A percentile compares a stretch with the other conserved stretches of the same genome.
phyloP scores from a whole-genome alignment of 1,140 invertebrate genomes.

The Prorops nasuta region DNA sequence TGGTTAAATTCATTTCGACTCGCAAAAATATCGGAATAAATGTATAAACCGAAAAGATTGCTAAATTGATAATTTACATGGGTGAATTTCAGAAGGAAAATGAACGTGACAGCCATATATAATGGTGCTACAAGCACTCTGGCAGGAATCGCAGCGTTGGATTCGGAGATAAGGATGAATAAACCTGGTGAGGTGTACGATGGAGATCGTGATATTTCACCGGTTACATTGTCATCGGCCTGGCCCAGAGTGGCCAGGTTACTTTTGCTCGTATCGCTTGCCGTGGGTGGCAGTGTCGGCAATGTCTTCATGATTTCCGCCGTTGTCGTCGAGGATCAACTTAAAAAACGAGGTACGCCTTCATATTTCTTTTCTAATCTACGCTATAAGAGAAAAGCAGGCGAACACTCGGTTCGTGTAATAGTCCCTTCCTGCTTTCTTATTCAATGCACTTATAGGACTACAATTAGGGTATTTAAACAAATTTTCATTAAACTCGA shows the following conservation, averaged over 20 bases:
- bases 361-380: background rate
- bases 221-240: constrained; percentile 64
- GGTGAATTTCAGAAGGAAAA: constrained; percentile 32
- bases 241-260: constrained; percentile 71
- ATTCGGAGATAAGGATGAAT: constrained; percentile 31
- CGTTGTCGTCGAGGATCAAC: constrained; percentile 71
- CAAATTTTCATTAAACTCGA: too few species aligned
- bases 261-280: constrained; percentile 64
- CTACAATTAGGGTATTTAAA: too few species aligned
- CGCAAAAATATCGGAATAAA: too few species aligned
- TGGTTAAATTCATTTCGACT: too few species aligned
- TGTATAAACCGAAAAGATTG: too few species aligned
- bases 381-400: too few species aligned
- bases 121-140: constrained; percentile 32
- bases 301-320: constrained; percentile 77
- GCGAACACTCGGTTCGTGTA: too few species aligned
- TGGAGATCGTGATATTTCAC: constrained; percentile 53
- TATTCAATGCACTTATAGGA: too few species aligned
- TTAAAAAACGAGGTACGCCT: constrained; percentile 67
- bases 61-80: too few species aligned
- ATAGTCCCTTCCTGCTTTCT: too few species aligned
- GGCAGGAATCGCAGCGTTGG: constrained; percentile 27
- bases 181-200: constrained; percentile 28
- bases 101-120: constrained; percentile 18
- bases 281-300: constrained; percentile 69